Evolutionary conservation across 64 coral and sea anemone species (phyloP).

Genomic region (Porites australiensis): DNA sequence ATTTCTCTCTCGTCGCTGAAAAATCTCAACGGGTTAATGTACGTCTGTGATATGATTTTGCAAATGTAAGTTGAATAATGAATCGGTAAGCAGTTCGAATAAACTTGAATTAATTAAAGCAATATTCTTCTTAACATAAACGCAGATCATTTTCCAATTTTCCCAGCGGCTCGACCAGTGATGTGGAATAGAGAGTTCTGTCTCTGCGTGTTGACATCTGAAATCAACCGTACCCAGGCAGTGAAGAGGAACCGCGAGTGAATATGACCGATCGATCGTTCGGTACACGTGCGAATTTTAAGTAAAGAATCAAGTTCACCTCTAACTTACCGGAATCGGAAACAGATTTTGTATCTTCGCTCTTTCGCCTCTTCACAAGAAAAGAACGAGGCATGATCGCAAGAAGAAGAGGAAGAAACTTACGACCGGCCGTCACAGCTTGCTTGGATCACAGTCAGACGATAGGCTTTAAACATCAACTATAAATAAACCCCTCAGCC

Average conservation of each 20-base stretch:
- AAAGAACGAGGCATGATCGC: constrained; percentile 69
- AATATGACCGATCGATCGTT: background rate
- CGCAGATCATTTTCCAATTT: background rate
- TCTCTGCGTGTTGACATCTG: constrained; percentile 19
- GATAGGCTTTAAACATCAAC: constrained; percentile 42
- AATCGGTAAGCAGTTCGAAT: constrained; percentile 40
- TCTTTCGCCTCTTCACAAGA: constrained; percentile 62
- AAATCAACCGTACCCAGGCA: background rate
- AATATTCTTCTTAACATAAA: constrained; percentile 1
- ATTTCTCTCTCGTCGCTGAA: background rate
- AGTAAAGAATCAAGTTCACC: background rate
- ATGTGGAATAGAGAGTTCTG: background rate
- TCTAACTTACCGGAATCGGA: constrained; percentile 18
- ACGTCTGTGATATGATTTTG: constrained; percentile 17
- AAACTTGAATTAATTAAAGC: constrained; percentile 62
- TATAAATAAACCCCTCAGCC: constrained; percentile 50
- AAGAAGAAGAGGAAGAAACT: background rate
- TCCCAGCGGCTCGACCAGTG: background rate
- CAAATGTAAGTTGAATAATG: background rate
- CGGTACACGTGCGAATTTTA: constrained; percentile 54
- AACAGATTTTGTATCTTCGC: constrained; percentile 1
- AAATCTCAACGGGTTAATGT: background rate
- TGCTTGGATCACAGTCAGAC: constrained; percentile 2
- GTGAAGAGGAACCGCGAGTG: background rate
- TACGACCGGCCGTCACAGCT: background rate